Evolutionary conservation across 2,888 invertebrate species (phyloP), one percentile per base, ranked within the genome.

Genomic region (Amiota minor): DNA sequence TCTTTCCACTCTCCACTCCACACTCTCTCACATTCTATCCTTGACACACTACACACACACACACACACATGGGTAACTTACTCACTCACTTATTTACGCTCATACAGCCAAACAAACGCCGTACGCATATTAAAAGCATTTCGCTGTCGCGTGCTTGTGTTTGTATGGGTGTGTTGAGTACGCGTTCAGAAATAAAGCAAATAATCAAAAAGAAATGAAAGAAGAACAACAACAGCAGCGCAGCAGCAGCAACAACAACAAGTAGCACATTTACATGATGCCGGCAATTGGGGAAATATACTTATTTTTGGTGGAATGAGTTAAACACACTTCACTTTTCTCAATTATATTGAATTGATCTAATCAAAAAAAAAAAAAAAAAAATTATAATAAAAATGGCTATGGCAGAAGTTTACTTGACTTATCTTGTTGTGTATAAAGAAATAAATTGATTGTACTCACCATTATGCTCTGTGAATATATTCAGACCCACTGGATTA

Each of bases 391-490:
- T n/a, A n/a, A n/a, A 61, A 61, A 61, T 55, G 55, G n/a, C 14
- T 55, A 8, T 14, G 55, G 55, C n/a, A n/a, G 55, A 55, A 55
- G 16, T 55, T 55, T 55, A 35, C 35, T 35, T 35, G 4, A 6
- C 35, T 35, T 35, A 3, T 3, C 23, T 3, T 23, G 23, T 3
- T 62, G 12, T 45, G 45, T 35, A 46, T 45, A 64, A 11, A 64
- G 11, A 35, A 35, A 35, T 6, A 6, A 67, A 10, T 69, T 55
- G 59, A 59, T 3, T 59, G n/a, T 47, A 92, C 95, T 93, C 91
- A 97, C 97, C 97, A 91, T 95, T 97, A 90, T 97, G 97, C 91
- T 97, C 97, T 56, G 97, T 97, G 91, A 97, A 97, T 90, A 97
- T 96, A 91, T 97, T 97, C 86, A 96, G 94, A 87, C 96, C 95